phyloP scores from a whole-genome alignment of 92 coral and sea anemone species.

The Porites cylindrica region DNA sequence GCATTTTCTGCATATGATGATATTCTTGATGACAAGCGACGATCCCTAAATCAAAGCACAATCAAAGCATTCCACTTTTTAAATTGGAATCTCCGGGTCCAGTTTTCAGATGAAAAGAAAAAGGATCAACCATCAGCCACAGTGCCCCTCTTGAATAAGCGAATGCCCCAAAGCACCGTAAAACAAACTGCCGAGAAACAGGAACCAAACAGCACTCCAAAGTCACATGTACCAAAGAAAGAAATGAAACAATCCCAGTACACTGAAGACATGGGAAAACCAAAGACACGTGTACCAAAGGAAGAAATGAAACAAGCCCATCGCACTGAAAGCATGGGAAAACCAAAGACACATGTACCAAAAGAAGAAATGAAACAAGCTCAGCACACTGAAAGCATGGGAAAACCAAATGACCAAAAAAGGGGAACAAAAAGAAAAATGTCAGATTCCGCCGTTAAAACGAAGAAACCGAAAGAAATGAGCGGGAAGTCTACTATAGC shows the following conservation, averaged over 20 bases:
- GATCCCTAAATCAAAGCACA: slow-evolving; percentile 27
- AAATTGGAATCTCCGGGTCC: slow-evolving; percentile 58
- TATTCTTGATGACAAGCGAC: too few species aligned
- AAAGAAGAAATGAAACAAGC: too few species aligned
- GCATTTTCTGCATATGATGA: too few species aligned
- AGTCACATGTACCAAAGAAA: background rate
- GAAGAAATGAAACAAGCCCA: too few species aligned
- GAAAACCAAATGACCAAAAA: background rate
- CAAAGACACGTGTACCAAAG: background rate
- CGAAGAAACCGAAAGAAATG: background rate
- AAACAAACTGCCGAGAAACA: too few species aligned
- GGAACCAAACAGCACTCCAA: background rate
- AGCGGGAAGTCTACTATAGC: background rate
- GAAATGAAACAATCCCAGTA: too few species aligned
- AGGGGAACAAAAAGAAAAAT: background rate
- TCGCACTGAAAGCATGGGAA: background rate
- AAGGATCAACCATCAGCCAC: background rate
- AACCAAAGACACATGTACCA: background rate
- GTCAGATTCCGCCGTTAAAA: background rate
- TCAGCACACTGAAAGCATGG: background rate
- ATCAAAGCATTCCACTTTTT: slow-evolving; percentile 63
- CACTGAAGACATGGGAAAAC: background rate
- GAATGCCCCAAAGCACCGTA: too few species aligned
- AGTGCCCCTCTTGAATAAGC: too few species aligned
- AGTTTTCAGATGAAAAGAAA: slow-evolving; percentile 36